Conservation (phyloP, 1,140 invertebrate genomes). For the Helicorthomorpha holstii region DNA sequence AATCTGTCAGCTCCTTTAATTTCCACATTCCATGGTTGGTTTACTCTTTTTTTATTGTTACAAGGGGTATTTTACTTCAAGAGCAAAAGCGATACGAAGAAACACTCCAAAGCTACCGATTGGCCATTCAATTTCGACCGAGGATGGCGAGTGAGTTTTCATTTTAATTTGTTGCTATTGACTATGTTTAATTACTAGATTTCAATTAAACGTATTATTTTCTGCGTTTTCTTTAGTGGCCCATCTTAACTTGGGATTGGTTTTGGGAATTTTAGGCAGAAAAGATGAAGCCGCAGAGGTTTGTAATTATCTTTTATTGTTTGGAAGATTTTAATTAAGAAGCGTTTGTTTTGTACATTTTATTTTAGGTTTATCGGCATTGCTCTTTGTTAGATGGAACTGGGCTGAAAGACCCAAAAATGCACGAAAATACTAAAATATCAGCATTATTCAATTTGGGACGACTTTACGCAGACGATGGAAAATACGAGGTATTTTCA, state of each 20-base stretch:
- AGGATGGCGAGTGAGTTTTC: conserved; percentile 74
- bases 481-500: conserved; percentile 42
- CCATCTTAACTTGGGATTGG: conserved; percentile 81
- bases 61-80: conserved; percentile 82
- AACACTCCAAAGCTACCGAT: conserved; percentile 77
- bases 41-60: conserved; percentile 32
- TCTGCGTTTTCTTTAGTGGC: conserved; percentile 52
- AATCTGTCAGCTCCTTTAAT: no score
- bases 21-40: no score
- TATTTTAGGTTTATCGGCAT: conserved; percentile 42
- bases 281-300: conserved; percentile 62
- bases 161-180: neutral
- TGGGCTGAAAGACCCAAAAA: conserved; percentile 68
- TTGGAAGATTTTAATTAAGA: neutral
- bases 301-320: conserved; percentile 5
- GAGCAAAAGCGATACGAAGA: conserved; percentile 71
- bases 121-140: conserved; percentile 82
- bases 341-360: neutral
- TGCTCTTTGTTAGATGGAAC: conserved; percentile 68
- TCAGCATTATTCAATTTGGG: conserved; percentile 83
- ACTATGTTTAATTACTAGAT: conserved; percentile 2
- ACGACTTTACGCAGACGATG: conserved; percentile 70
- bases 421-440: conserved; percentile 74
- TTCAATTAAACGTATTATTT: neutral
- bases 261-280: conserved; percentile 60